Base-by-base conservation (phyloP, 2,888 invertebrate genomes). In the Bimastos eiseni region DNA sequence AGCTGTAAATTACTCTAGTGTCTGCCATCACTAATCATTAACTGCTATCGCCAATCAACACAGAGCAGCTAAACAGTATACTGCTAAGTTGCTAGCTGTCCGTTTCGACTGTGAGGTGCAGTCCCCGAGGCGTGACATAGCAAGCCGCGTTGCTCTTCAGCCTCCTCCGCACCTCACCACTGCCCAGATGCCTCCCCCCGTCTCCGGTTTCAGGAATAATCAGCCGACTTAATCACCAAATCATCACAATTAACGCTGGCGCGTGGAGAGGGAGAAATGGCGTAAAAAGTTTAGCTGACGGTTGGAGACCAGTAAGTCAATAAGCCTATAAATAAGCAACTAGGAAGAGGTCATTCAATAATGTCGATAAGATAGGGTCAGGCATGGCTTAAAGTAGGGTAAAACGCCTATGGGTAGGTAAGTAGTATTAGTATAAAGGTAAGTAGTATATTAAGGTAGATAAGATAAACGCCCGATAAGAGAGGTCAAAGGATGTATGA, bases 51-150 rank as follows among this genome's bases (percentile, higher is more conserved):
- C n/a, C 70, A 70, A n/a, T 70, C 70, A 70, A n/a, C 70, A 11
- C 70, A n/a, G 70, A 70, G 55, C 55, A 55, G 70, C 30, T 70
- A 70, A 70, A n/a, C 70, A 70, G 70, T 70, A n/a, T 11, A 17
- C 70, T 30, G 70, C 70, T 70, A 70, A 70, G 30, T 70, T 11
- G 70, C n/a, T 70, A 6, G 70, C 70, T n/a, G 70, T n/a, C 70
- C 70, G 70, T n/a, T 70, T 70, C 70, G n/a, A 70, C 70, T 70
- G 70, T n/a, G 70, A 70, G n/a, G 70, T n/a, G 70, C 70, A 70
- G n/a, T 30, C 70, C 70, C 70, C n/a, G 70, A 70, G 70, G 70
- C 70, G 70, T 70, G 70, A 70, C 70, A 70, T 70, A 70, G 70
- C 70, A 70, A 70, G 70, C 70, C 0, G 70, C 13, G 70, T 8